Base-by-base conservation (phyloP, 2,797 vertebrate genomes). In the Anguilla obscura region DNA sequence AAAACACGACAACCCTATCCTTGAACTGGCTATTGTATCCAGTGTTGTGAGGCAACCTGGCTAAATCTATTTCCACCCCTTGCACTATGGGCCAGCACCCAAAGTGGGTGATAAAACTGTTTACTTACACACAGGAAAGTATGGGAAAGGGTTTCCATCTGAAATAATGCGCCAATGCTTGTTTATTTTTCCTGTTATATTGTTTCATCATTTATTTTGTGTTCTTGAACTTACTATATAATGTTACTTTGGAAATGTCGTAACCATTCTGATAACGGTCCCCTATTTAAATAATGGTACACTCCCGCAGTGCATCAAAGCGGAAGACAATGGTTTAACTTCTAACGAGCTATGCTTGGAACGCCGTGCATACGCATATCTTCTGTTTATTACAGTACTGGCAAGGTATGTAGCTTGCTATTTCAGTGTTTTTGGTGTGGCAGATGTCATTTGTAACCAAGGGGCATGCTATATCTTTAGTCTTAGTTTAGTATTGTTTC, bases 281-380 rank as follows among this genome's bases (percentile, higher is more conserved):
- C 76, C 86, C 52, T 27, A 33, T 40, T 27, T 6, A 16, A 21
- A 60, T 24, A 82, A 45, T 87, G 86, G 86, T 63, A 82, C 76
- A 82, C 21, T 45, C 86, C 33, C 24, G 14, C 16, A 52, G 50
- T 27, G 63, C 69, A 21, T 54, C 56, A 79, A 33, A 63, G 74
- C 86, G 86, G 86, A 87, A 87, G 86, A 48, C 36, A 12, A 5
- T 82, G 45, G 40, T 82, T 50, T 82, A 50, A 82, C 16, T 50
- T 82, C 21, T 3, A 48, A 48, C 18, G 36, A 30, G 79, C 79
- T 48, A 45, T 79, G 79, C 24, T 50, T 10, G 79, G 79, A 24
- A 50, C 45, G 45, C 21, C 18, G 79, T 82, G 45, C 6, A n/a
- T 1, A 48, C 79, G 8, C n/a, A n/a, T 30, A 48, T 5, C 21